Evolutionary conservation across 2,113 vertebrate species (phyloP).

Genomic region (Campylorhamphus procurvoides): DNA sequence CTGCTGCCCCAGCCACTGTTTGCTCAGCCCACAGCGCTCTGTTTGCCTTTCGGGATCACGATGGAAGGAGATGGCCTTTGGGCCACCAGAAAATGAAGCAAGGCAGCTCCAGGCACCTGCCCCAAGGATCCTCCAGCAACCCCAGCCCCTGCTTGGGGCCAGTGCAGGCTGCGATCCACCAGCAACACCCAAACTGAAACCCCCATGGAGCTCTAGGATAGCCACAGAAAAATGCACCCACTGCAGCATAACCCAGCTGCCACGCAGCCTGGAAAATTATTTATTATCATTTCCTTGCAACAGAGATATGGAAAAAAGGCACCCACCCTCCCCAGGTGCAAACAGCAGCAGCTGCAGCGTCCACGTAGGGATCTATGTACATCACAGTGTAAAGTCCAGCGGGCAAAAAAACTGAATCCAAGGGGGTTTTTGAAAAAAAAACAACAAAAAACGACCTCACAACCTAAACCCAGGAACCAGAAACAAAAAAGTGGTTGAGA

Average conservation of each 20-base stretch:
- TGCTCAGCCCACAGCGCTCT: background rate
- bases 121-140: background rate
- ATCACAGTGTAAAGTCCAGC: conserved; percentile 47
- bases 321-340: background rate
- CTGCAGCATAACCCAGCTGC: background rate
- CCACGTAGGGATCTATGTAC: background rate
- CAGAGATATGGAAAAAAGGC: background rate
- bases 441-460: background rate
- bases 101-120: background rate
- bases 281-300: conserved; percentile 51
- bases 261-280: background rate
- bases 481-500: background rate
- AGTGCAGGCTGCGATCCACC: background rate
- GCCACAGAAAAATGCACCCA: background rate
- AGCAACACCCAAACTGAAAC: background rate
- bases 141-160: background rate
- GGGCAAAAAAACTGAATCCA: background rate
- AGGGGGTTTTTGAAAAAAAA: background rate
- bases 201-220: rapidly evolving
- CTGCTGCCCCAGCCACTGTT: background rate
- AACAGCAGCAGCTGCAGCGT: conserved; percentile 39
- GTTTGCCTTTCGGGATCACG: conserved; percentile 49
- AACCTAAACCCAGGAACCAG: background rate
- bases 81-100: background rate
- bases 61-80: conserved; percentile 18